Percentiles rank a stretch among this genome's conserved stretches.
Evolutionary conservation across 1,140 invertebrate genomes (phyloP).

Genomic region (Papilio aristodemus): DNA sequence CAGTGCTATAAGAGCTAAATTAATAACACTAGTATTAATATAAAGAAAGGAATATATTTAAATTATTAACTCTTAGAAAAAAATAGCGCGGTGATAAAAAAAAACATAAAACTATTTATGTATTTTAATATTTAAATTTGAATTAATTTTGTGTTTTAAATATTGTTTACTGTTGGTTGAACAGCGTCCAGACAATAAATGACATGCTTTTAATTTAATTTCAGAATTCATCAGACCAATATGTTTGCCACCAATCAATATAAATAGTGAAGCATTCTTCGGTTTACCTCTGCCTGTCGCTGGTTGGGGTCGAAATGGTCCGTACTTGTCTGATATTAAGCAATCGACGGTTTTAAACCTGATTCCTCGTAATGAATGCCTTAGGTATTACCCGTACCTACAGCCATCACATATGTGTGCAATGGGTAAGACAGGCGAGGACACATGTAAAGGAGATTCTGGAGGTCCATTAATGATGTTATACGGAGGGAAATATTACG

Average conservation of each 20-base stretch:
- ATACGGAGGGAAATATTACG: constrained; percentile 57
- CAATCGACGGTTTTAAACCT: constrained; percentile 65
- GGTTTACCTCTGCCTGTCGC: constrained; percentile 60
- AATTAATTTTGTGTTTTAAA: no score
- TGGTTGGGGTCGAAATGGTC: constrained; percentile 67
- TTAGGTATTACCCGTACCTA: constrained; percentile 51
- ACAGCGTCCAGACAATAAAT: no score
- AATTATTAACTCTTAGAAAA: no score
- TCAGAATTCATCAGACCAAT: constrained; percentile 68
- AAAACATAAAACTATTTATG: no score
- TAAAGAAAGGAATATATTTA: no score
- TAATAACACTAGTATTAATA: no score
- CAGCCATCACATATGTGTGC: constrained; percentile 59
- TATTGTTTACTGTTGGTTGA: no score
- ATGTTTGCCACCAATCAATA: constrained; percentile 60
- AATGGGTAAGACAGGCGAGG: constrained; percentile 59
- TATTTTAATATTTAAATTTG: no score
- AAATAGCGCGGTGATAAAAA: no score
- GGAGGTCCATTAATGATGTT: constrained; percentile 70
- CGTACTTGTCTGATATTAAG: constrained; percentile 53
- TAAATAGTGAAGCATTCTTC: constrained; percentile 57
- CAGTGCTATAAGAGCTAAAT: no score
- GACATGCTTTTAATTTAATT: constrained; percentile 35
- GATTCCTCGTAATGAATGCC: constrained; percentile 56
- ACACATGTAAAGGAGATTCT: constrained; percentile 72